Conservation (phyloP, 1,140 invertebrate species). For the Rhagoletis pomonella region DNA sequence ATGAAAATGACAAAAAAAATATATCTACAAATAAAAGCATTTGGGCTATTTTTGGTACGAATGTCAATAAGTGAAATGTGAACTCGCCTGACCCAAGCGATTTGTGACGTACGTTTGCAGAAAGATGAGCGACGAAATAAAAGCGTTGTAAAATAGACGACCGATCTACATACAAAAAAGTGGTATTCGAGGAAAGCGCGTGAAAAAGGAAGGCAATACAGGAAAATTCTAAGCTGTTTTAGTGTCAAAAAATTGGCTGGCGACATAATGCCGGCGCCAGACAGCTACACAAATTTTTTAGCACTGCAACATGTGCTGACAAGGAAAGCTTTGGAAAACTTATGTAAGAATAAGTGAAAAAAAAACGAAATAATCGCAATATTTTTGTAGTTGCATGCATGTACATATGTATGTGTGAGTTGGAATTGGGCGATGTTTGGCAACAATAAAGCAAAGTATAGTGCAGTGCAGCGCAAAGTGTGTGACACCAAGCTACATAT, state of each 20-base stretch:
- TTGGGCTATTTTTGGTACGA: slow-evolving; percentile 1
- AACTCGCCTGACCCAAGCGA: background rate
- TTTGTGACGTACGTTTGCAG: background rate
- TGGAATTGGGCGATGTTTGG: background rate
- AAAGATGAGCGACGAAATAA: slow-evolving; percentile 1
- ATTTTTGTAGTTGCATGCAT: background rate
- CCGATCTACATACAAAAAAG: background rate
- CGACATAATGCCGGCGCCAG: slow-evolving; percentile 18
- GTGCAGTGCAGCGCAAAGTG: background rate
- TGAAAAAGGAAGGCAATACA: too few species aligned
- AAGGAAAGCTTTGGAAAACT: too few species aligned
- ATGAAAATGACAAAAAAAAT: background rate
- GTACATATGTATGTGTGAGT: too few species aligned
- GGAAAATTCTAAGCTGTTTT: background rate
- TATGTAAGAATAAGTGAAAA: background rate
- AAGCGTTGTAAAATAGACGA: background rate
- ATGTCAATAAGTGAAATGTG: slow-evolving; percentile 25
- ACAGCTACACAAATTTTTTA: background rate
- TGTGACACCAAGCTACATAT: background rate
- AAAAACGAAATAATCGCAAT: background rate
- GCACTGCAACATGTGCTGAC: background rate
- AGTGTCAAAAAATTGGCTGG: background rate
- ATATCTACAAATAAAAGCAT: slow-evolving; percentile 2
- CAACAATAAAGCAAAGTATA: too few species aligned
- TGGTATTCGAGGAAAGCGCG: background rate